Percentiles rank a stretch among this genome's conserved stretches.
Conservation (phyloP, 2,888 invertebrate genomes). For the Scaptomyza flava region DNA sequence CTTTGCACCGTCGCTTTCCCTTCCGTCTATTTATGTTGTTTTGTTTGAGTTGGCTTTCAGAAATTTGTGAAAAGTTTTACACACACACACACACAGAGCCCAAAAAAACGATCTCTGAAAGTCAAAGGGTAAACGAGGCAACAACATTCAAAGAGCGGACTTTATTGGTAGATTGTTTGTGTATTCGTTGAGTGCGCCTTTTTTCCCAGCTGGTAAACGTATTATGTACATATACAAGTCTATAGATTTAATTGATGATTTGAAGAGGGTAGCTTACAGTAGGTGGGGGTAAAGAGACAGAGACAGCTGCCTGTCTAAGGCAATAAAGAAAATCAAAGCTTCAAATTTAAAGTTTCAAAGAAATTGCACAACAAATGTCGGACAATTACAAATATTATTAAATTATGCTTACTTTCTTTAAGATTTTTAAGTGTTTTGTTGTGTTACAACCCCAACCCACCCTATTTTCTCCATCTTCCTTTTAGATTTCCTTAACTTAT, state of each 20-base stretch:
- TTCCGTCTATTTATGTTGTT: slow-evolving; percentile 53
- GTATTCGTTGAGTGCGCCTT: slow-evolving; percentile 43
- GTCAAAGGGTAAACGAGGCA: slow-evolving; percentile 75
- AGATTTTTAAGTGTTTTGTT: slow-evolving; percentile 34
- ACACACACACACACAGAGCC: slow-evolving; percentile 2
- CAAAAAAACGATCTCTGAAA: slow-evolving; percentile 56
- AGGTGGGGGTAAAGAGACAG: not conserved
- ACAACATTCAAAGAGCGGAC: slow-evolving; percentile 25
- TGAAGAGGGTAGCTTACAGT: slow-evolving; percentile 69
- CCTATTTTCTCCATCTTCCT: not conserved
- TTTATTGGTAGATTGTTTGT: slow-evolving; percentile 36
- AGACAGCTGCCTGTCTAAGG: slow-evolving; percentile 35
- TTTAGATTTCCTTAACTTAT: not conserved
- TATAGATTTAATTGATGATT: slow-evolving; percentile 69
- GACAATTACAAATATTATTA: not conserved
- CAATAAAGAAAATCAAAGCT: not conserved
- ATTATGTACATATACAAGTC: slow-evolving; percentile 29
- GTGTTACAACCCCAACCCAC: not conserved
- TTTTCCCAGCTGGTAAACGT: slow-evolving; percentile 44
- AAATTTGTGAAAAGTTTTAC: slow-evolving; percentile 62
- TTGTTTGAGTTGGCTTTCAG: slow-evolving; percentile 71
- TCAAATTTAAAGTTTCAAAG: slow-evolving; percentile 5
- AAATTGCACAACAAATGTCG: slow-evolving; percentile 9
- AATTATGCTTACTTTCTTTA: not conserved
- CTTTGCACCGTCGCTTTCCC: not conserved